A percentile compares a stretch with the other conserved stretches of the same genome.
Conservation (phyloP, 2,113 vertebrate species). For the Menidia beryllina region DNA sequence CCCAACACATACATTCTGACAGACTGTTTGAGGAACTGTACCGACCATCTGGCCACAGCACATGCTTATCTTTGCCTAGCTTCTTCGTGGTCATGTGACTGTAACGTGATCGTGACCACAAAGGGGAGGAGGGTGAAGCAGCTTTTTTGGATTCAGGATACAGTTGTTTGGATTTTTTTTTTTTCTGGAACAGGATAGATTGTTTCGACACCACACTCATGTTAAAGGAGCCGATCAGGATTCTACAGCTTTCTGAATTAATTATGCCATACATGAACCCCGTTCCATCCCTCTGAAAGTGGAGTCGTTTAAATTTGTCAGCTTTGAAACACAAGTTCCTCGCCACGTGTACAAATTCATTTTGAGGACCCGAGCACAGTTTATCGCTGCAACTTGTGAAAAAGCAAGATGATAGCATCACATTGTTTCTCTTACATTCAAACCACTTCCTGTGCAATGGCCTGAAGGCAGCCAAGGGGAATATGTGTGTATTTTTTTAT, state of each 20-base stretch:
- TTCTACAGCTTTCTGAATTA: neutral
- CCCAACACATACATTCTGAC: constrained; percentile 4
- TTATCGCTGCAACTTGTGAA: constrained; percentile 31
- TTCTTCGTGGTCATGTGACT: constrained; percentile 75
- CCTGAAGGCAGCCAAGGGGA: constrained; percentile 50
- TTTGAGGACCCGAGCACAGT: constrained; percentile 27
- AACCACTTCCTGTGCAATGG: constrained; percentile 74
- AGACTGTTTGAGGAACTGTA: constrained; percentile 19
- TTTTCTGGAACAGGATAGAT: constrained; percentile 20
- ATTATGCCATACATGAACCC: constrained; percentile 20
- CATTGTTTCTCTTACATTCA: constrained; percentile 47
- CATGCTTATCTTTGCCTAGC: constrained; percentile 59
- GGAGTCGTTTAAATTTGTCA: constrained; percentile 7
- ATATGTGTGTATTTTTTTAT: constrained; percentile 32
- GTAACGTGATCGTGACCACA: constrained; percentile 46
- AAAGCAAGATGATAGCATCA: constrained; percentile 40
- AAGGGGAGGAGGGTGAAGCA: constrained; percentile 4
- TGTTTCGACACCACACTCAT: constrained; percentile 36
- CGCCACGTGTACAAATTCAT: constrained; percentile 46
- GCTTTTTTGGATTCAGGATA: constrained; percentile 52
- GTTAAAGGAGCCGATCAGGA: constrained; percentile 26
- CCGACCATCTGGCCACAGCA: constrained; percentile 60
- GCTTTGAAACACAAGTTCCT: constrained; percentile 4
- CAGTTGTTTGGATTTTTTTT: constrained; percentile 48
- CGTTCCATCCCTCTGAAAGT: neutral